Conservation (phyloP, 2,888 invertebrate genomes). For the Venusia cambrica region DNA sequence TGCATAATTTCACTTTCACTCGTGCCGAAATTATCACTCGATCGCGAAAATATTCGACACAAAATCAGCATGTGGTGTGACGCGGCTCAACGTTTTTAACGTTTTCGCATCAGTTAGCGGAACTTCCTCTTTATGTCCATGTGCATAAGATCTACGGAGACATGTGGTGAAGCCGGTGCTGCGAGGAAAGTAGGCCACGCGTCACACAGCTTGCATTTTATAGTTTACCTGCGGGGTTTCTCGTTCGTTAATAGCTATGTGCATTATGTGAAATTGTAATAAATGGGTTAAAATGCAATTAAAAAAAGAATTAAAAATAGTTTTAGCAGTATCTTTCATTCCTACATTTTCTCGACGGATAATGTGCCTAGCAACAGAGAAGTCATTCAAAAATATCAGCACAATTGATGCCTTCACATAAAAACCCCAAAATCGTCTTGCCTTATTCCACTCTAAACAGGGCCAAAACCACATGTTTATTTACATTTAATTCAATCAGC, state of each 20-base stretch:
- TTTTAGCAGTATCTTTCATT: too few species aligned
- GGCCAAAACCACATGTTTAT: too few species aligned
- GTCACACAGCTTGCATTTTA: conserved; percentile 75
- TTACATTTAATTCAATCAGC: too few species aligned
- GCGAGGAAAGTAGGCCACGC: conserved; percentile 72
- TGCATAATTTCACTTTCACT: conserved; percentile 79
- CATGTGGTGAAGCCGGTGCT: conserved; percentile 64
- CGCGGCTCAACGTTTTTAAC: conserved; percentile 44
- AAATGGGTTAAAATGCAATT: conserved; percentile 24
- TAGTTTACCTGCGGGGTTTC: conserved; percentile 63
- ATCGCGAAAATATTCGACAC: conserved; percentile 62
- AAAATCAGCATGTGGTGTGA: conserved; percentile 61
- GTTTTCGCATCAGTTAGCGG: conserved; percentile 33
- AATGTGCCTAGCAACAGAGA: too few species aligned
- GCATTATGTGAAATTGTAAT: conserved; percentile 32
- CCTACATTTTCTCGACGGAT: too few species aligned
- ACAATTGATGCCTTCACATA: too few species aligned
- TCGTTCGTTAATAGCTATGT: conserved; percentile 43
- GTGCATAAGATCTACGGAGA: conserved; percentile 45
- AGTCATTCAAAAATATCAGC: too few species aligned
- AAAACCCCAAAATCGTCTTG: too few species aligned
- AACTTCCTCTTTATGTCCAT: conserved; percentile 52
- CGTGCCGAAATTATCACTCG: conserved; percentile 57
- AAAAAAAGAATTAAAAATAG: background rate
- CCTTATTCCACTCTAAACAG: too few species aligned